A percentile compares a stretch with the other conserved stretches of the same genome.
These are phyloP conservation scores for Pachydiplax longipennis DNA, from an alignment of 2,888 invertebrate species.

Conservation along the genomic window DNA sequence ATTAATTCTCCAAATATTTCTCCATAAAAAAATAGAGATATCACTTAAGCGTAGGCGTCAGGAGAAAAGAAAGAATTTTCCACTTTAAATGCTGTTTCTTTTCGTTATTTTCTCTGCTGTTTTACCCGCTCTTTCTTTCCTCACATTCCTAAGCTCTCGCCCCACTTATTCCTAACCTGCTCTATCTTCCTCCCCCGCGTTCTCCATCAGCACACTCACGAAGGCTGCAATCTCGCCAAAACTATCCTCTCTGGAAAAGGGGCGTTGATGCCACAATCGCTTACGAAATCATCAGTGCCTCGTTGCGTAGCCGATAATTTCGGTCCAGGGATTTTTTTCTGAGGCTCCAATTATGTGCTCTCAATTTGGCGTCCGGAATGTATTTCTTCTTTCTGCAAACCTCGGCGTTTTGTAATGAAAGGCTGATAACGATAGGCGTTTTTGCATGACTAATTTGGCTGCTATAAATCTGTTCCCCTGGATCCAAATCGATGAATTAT, in stretches of 20 bases:
- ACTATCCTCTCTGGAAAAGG: background rate
- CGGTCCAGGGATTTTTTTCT: background rate
- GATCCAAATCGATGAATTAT: background rate
- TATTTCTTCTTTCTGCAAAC: background rate
- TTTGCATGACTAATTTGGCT: background rate
- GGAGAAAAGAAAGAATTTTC: too few species aligned
- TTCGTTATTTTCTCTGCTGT: background rate
- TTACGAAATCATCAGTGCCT: constrained; percentile 12
- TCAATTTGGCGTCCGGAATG: background rate
- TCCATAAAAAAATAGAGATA: too few species aligned
- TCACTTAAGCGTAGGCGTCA: too few species aligned
- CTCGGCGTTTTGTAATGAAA: background rate
- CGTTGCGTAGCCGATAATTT: background rate
- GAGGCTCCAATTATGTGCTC: background rate
- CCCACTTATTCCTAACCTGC: too few species aligned
- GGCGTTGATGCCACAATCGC: background rate
- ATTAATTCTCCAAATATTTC: too few species aligned
- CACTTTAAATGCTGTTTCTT: too few species aligned
- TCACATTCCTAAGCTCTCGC: background rate
- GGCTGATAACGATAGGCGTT: background rate
- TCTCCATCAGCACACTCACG: background rate
- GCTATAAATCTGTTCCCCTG: background rate
- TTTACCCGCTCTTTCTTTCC: background rate
- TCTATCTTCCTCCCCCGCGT: background rate
- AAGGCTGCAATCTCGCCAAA: background rate